Conservation (phyloP, 2,888 invertebrate genomes). For the Drosophila flavopinicola region DNA sequence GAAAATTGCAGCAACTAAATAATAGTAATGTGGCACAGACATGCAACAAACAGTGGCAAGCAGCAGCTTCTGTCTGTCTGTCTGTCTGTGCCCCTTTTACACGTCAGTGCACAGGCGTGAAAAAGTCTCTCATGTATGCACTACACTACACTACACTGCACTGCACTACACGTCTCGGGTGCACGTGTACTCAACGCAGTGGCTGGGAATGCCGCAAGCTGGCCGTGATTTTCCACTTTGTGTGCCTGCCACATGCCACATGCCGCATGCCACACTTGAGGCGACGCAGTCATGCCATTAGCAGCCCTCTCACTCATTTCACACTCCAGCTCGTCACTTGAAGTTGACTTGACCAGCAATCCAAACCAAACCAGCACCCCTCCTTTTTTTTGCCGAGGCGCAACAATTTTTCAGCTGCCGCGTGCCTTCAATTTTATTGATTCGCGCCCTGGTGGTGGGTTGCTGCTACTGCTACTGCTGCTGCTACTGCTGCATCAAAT, state of each 20-base stretch:
- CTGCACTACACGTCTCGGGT: slow-evolving; percentile 6
- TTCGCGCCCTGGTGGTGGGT: slow-evolving; percentile 30
- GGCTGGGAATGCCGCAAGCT: slow-evolving; percentile 70
- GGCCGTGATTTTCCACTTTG: slow-evolving; percentile 55
- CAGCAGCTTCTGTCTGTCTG: slow-evolving; percentile 4
- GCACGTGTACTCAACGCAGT: slow-evolving; percentile 44
- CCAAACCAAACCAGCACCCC: background rate
- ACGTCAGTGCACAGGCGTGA: slow-evolving; percentile 60
- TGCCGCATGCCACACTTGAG: slow-evolving; percentile 31
- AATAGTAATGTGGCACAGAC: slow-evolving; percentile 61
- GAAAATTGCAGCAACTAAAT: slow-evolving; percentile 35
- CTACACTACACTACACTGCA: too few relatives aligned
- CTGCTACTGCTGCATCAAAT: slow-evolving; percentile 69
- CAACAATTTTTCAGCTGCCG: slow-evolving; percentile 75
- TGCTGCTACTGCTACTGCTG: slow-evolving; percentile 10
- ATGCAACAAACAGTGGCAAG: slow-evolving; percentile 40
- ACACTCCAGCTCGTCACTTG: slow-evolving; percentile 63
- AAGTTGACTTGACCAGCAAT: slow-evolving; percentile 71
- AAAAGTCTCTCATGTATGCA: slow-evolving; percentile 41
- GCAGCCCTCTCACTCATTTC: slow-evolving; percentile 75
- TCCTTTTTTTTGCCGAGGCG: slow-evolving; percentile 49
- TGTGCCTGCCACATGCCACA: slow-evolving; percentile 13
- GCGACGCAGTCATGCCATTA: slow-evolving; percentile 65
- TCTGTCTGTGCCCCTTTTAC: slow-evolving; percentile 2
- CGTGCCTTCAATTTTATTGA: slow-evolving; percentile 79